Percentiles rank a stretch among this genome's conserved stretches.
These are phyloP conservation scores for Theristicus caerulescens DNA, from an alignment of 2,113 vertebrate species.

Conservation along the genomic window DNA sequence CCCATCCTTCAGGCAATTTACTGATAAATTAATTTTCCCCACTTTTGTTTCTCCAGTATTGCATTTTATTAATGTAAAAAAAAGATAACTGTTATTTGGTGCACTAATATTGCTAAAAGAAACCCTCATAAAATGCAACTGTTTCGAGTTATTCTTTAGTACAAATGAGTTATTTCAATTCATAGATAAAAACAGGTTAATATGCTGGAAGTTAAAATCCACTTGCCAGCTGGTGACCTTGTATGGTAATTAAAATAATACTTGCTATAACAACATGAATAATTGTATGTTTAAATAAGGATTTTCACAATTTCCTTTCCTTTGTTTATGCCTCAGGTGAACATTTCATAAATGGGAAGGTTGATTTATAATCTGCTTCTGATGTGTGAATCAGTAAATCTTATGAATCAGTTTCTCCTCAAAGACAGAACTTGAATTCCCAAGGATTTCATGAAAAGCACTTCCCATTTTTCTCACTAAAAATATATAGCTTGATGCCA, in stretches of 20 bases:
- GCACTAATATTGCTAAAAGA: constrained; percentile 47
- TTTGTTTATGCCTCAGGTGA: constrained; percentile 57
- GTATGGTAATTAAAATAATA: constrained; percentile 41
- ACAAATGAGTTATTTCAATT: constrained; percentile 34
- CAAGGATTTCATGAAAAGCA: constrained; percentile 48
- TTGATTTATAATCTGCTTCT: constrained; percentile 53
- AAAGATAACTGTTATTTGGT: constrained; percentile 29
- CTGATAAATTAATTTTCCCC: background rate
- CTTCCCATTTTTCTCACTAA: constrained; percentile 59
- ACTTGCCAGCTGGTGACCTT: constrained; percentile 52
- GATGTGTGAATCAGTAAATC: constrained; percentile 50
- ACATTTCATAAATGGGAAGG: constrained; percentile 51
- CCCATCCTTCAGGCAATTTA: background rate
- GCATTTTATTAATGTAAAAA: constrained; percentile 29
- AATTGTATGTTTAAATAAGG: constrained; percentile 51
- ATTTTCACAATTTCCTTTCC: constrained; percentile 47
- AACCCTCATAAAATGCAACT: constrained; percentile 37
- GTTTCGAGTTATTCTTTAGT: constrained; percentile 35
- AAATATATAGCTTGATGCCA: constrained; percentile 62
- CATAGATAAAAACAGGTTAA: constrained; percentile 41
- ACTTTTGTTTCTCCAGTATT: constrained; percentile 44
- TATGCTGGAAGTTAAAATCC: constrained; percentile 55
- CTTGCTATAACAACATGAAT: constrained; percentile 35
- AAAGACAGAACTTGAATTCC: constrained; percentile 40
- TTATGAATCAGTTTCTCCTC: constrained; percentile 60